Percentiles rank a stretch among this genome's conserved stretches.
phyloP scores from a whole-genome alignment of 2,888 invertebrate species.

The Epinotia brunnichana region DNA sequence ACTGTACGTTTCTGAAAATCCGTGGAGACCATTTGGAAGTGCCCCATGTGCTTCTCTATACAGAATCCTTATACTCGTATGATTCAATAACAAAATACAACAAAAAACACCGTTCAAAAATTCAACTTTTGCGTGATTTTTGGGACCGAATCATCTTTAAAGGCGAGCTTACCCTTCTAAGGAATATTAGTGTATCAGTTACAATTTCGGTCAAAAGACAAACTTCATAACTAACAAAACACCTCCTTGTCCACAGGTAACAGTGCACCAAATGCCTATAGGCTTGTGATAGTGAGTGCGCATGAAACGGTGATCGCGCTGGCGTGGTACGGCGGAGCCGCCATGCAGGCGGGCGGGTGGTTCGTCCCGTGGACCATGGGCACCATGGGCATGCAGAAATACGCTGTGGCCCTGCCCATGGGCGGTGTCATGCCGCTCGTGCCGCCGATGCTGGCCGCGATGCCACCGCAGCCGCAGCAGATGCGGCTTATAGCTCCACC shows the following conservation, averaged over 20 bases:
- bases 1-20: too few relatives aligned
- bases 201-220: too few relatives aligned
- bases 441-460: constrained; percentile 73
- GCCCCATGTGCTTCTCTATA: too few relatives aligned
- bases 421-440: constrained; percentile 76
- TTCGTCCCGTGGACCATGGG: constrained; percentile 77
- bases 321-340: constrained; percentile 81
- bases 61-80: too few relatives aligned
- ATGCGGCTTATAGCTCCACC: constrained; percentile 76
- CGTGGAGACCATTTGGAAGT: too few relatives aligned
- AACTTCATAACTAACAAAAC: not conserved
- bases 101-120: too few relatives aligned
- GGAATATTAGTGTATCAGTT: too few relatives aligned
- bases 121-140: too few relatives aligned
- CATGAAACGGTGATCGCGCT: constrained; percentile 67
- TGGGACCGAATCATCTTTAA: too few relatives aligned
- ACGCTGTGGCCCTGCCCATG: constrained; percentile 80
- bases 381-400: constrained; percentile 76
- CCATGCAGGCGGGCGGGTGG: constrained; percentile 80
- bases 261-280: constrained; percentile 57
- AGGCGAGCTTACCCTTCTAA: too few relatives aligned
- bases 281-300: constrained; percentile 51
- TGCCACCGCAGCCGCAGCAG: constrained; percentile 73
- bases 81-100: too few relatives aligned
- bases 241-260: constrained; percentile 71